Evolutionary conservation across 2,888 invertebrate genomes (phyloP), one percentile per base, ranked within the genome.

Genomic region (Diaprepes abbreviatus): DNA sequence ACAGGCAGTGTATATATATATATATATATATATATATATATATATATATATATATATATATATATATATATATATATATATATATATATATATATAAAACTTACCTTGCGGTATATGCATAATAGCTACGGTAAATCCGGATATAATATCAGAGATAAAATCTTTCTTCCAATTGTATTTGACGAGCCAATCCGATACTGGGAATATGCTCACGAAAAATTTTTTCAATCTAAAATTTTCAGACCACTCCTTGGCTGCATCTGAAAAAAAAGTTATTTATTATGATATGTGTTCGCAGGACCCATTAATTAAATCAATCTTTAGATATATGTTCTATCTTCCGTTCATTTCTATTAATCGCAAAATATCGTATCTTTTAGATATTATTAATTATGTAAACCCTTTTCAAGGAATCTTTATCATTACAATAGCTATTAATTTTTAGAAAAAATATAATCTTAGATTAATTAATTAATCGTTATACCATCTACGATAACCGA

Each of bases 101-200:
- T 83, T 84, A 82, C 91, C 93, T 86, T 94, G 94, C 0, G 94
- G 94, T 78, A 94, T 93, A 79, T 94, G 93, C 91, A 94, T 92
- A 62, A 94, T 88, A 35, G 92, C 94, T 2, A 95, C 92, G 0
- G 95, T 95, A 43, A 93, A 84, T 1, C 95, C 95, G n/a, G 94
- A 88, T 43, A 93, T 88, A 9, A 93, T 78, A 83, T 96, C 95
- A n/a, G 88, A 86, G 0, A 89, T 69, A 5, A 93, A 83, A 79
- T 91, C 86, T 19, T 85, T 83, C 74, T 84, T 87, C 83, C 88
- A 86, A 50, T 87, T 86, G 82, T 92, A 92, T 57, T 87, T 84
- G 36, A 87, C 88, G 16, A 92, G 78, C 91, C 91, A 91, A 73
- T 85, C 86, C 10, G 89, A 69, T 3, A 87, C 86, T n/a, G 91